phyloP scores from a whole-genome alignment of 2,113 vertebrate species.

The Gopherus flavomarginatus region DNA sequence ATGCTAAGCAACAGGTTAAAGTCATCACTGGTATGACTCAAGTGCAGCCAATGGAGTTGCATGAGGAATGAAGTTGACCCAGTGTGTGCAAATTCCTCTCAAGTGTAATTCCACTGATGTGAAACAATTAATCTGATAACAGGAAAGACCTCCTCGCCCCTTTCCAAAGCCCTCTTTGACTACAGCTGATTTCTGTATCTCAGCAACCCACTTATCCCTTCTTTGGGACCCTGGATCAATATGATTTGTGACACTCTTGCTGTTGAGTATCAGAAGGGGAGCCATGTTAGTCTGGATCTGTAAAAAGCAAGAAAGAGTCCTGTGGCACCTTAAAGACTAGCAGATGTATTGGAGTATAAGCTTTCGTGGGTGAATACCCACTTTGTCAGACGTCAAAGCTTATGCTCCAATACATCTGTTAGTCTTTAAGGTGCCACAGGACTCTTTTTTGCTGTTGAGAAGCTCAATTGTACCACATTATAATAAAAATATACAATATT shows the following conservation, averaged over 20 bases:
- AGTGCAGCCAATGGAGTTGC: not conserved
- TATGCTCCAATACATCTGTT: too few relatives aligned
- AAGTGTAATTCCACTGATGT: not conserved
- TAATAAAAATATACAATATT: not conserved
- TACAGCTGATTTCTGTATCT: not conserved
- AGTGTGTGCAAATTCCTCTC: not conserved
- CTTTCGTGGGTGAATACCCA: too few relatives aligned
- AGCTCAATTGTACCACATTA: not conserved
- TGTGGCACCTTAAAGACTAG: too few relatives aligned
- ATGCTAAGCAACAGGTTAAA: not conserved
- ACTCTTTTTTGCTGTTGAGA: not conserved
- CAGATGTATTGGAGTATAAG: too few relatives aligned
- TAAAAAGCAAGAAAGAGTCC: too few relatives aligned
- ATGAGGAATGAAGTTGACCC: rapidly evolving
- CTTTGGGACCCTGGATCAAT: not conserved
- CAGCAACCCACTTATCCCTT: not conserved
- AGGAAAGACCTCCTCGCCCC: not conserved
- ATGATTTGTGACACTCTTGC: not conserved
- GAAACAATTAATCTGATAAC: not conserved
- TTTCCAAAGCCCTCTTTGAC: not conserved
- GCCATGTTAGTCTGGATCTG: too few relatives aligned
- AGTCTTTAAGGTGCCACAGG: too few relatives aligned
- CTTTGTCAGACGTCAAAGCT: too few relatives aligned
- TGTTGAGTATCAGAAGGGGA: not conserved
- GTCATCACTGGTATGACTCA: rapidly evolving